Percentiles rank a stretch among this genome's conserved stretches.
phyloP scores from a whole-genome alignment of 2,113 vertebrate species.

The Sceloporus tristichus region DNA sequence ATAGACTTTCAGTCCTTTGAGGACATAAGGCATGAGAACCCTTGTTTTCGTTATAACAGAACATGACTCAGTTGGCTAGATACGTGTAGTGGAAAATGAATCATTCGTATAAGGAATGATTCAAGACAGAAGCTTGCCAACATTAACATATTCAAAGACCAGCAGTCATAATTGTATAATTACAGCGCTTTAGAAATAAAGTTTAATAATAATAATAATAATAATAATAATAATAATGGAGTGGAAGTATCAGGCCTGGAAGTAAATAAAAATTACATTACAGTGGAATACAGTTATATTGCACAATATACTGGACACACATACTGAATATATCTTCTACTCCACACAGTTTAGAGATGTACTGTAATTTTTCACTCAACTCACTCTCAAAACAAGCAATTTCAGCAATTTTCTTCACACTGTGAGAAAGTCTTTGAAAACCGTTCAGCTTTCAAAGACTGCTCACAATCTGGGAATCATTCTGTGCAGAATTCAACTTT shows the following conservation, averaged over 20 bases:
- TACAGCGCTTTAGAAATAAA: too few relatives aligned
- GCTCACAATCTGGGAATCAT: too few relatives aligned
- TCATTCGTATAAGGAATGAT: background rate
- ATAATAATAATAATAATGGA: background rate
- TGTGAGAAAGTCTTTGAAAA: too few relatives aligned
- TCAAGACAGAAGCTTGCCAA: background rate
- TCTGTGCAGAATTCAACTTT: too few relatives aligned
- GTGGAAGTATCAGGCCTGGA: background rate
- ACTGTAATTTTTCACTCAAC: too few relatives aligned
- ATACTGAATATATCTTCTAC: background rate
- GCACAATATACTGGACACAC: background rate
- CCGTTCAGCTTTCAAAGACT: too few relatives aligned
- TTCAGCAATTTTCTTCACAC: too few relatives aligned
- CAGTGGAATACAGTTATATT: background rate
- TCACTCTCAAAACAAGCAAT: too few relatives aligned
- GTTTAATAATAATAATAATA: too few relatives aligned
- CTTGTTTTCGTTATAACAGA: background rate
- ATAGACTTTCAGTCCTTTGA: background rate
- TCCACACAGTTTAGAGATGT: too few relatives aligned
- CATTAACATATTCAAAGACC: background rate
- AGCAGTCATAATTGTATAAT: background rate
- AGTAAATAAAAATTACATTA: background rate
- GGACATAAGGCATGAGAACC: conserved; percentile 1
- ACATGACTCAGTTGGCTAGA: background rate
- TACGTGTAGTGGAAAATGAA: conserved; percentile 36